Conservation (phyloP, 1,140 invertebrate genomes). For the Ericerus pela region DNA sequence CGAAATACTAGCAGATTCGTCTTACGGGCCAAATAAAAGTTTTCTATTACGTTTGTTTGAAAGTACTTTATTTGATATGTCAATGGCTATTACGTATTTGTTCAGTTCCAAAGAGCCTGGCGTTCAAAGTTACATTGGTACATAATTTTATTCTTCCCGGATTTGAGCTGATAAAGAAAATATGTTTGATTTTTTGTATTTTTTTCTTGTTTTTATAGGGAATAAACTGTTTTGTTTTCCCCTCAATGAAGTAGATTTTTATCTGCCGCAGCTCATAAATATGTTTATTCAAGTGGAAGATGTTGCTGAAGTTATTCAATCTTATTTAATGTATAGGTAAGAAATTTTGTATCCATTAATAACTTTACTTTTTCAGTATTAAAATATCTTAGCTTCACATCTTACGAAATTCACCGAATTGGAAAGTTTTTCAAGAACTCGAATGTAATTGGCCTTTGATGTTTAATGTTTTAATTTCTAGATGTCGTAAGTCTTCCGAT, state of each 20-base stretch:
- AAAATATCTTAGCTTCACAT: no score
- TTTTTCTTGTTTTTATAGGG: conserved; percentile 43
- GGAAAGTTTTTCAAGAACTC: neutral
- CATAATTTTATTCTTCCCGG: no score
- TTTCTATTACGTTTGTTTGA: conserved; percentile 82
- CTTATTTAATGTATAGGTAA: conserved; percentile 83
- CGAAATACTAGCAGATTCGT: neutral
- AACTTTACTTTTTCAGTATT: no score
- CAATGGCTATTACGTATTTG: conserved; percentile 92
- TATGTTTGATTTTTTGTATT: no score
- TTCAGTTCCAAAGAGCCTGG: conserved; percentile 98
- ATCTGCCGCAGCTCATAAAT: conserved; percentile 90
- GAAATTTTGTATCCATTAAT: no score
- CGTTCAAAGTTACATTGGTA: conserved; percentile 66
- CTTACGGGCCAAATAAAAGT: no score
- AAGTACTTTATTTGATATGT: conserved; percentile 92
- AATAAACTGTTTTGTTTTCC: conserved; percentile 94
- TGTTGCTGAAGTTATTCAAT: conserved; percentile 84
- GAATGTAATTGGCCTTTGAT: neutral
- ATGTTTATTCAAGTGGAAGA: conserved; percentile 98
- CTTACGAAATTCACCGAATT: no score
- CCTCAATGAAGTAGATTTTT: conserved; percentile 86
- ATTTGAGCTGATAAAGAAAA: no score
- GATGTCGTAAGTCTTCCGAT: conserved; percentile 83
- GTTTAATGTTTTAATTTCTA: conserved; percentile 30